These are phyloP conservation scores for Tetragnatha montana DNA, from an alignment of 2,888 invertebrate genomes.

Conservation along the genomic window DNA sequence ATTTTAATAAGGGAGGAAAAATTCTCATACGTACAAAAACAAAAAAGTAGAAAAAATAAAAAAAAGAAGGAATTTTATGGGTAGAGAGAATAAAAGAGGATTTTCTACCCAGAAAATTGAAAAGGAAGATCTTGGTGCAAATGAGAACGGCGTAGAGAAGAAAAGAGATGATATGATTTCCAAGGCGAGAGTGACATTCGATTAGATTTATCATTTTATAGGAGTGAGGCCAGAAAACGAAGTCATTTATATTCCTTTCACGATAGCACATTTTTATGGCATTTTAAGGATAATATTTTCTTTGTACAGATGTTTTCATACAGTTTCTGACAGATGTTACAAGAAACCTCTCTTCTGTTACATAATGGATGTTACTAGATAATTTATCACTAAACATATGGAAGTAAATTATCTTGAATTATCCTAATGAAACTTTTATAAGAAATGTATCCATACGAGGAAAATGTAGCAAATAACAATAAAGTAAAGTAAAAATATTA, in stretches of 20 bases:
- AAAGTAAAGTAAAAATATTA: too few relatives aligned
- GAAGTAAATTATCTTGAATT: too few relatives aligned
- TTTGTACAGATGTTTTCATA: too few relatives aligned
- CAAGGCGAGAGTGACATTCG: constrained; percentile 20
- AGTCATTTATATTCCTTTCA: constrained; percentile 60
- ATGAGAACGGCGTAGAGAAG: neutral
- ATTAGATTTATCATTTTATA: constrained; percentile 43
- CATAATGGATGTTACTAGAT: too few relatives aligned
- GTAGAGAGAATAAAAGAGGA: constrained; percentile 1
- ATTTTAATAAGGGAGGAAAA: neutral
- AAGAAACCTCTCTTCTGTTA: too few relatives aligned
- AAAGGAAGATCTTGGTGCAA: neutral
- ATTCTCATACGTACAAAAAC: neutral
- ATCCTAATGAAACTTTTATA: too few relatives aligned
- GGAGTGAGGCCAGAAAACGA: constrained; percentile 50
- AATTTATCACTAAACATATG: too few relatives aligned
- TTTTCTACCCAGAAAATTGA: neutral
- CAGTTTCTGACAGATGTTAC: too few relatives aligned
- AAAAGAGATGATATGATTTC: constrained; percentile 31
- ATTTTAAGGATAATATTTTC: too few relatives aligned
- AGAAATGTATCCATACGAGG: too few relatives aligned
- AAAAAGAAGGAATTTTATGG: neutral
- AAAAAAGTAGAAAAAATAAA: constrained; percentile 3
- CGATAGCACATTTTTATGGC: too few relatives aligned
- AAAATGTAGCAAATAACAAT: too few relatives aligned